A percentile compares a stretch with the other conserved stretches of the same genome.
Evolutionary conservation across 2,797 vertebrate species (phyloP).

Genomic region (Pagetopsis macropterus): DNA sequence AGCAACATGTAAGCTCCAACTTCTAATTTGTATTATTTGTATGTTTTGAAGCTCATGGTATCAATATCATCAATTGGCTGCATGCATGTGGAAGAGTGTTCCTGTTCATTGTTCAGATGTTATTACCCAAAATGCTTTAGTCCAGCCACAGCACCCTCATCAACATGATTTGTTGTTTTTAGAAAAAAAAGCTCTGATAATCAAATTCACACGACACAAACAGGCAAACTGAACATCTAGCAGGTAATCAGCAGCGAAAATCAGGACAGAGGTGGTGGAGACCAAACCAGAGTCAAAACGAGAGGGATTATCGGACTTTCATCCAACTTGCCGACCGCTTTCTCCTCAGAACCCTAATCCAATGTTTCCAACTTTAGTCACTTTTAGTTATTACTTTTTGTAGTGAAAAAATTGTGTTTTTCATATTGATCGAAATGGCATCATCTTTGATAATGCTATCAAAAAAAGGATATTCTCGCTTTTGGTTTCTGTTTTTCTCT

Average conservation of each 20-base stretch:
- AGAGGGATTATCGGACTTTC: too few species aligned
- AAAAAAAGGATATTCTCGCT: not conserved
- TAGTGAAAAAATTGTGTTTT: too few species aligned
- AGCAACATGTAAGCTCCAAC: not conserved
- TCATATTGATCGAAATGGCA: too few species aligned
- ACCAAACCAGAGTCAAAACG: not conserved
- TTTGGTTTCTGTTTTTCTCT: not conserved
- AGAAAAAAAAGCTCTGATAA: constrained; percentile 1
- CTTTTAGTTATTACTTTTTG: too few species aligned
- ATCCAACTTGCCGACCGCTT: too few species aligned
- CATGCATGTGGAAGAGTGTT: not conserved
- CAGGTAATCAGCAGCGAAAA: not conserved
- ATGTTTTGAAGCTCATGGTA: not conserved
- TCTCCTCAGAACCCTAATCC: too few species aligned
- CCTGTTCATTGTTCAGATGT: not conserved
- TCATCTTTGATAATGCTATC: not conserved
- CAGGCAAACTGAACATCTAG: not conserved
- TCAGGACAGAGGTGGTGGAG: not conserved
- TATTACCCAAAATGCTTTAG: not conserved
- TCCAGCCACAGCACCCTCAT: not conserved
- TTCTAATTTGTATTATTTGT: constrained; percentile 10
- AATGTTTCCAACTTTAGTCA: too few species aligned
- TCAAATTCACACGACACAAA: not conserved
- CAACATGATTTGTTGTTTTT: constrained; percentile 5
- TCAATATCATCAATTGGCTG: not conserved